Base-by-base conservation (phyloP, 1,140 invertebrate species). In the Melitaea cinxia region DNA sequence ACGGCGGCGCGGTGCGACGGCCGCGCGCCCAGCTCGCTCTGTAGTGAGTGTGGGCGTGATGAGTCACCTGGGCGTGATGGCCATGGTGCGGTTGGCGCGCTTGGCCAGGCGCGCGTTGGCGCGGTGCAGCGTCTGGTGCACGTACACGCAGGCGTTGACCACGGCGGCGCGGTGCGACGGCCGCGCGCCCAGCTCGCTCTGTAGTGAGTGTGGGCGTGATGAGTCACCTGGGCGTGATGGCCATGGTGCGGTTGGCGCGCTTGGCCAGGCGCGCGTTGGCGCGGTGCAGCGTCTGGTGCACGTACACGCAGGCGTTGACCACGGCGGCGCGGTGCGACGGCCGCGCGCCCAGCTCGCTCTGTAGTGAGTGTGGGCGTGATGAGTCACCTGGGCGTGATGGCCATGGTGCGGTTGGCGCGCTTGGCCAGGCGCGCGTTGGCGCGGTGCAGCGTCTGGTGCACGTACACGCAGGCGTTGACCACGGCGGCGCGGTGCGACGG, bases 121-220 rank as follows among this genome's bases (percentile, higher is more conserved):
- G 82, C 97, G 96, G 82, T 99, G 97, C 30, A 99, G 91, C 0
- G 98, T 99, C 91, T 99, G 97, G 89, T 99, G 99, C 3, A 99
- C 98, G 83, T 99, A 99, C 9, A 99, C 98, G 85, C 97, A 99
- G 0, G 98, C 97, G 91, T 99, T n/a, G n/a, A n/a, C n/a, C n/a
- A n/a, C n/a, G n/a, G n/a, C n/a, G n/a, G n/a, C n/a, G n/a, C n/a
- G n/a, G n/a, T n/a, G n/a, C n/a, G n/a, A n/a, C n/a, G n/a, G n/a
- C n/a, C n/a, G n/a, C n/a, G n/a, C n/a, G n/a, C n/a, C n/a, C n/a
- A n/a, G n/a, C n/a, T n/a, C n/a, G n/a, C n/a, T n/a, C n/a, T n/a
- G n/a, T n/a, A n/a, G n/a, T n/a, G n/a, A n/a, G n/a, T n/a, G n/a
- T n/a, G n/a, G n/a, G n/a, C n/a, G n/a, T n/a, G n/a, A 28, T 3